phyloP scores from a whole-genome alignment of 2,888 invertebrate genomes.

The Tipula confusa region DNA sequence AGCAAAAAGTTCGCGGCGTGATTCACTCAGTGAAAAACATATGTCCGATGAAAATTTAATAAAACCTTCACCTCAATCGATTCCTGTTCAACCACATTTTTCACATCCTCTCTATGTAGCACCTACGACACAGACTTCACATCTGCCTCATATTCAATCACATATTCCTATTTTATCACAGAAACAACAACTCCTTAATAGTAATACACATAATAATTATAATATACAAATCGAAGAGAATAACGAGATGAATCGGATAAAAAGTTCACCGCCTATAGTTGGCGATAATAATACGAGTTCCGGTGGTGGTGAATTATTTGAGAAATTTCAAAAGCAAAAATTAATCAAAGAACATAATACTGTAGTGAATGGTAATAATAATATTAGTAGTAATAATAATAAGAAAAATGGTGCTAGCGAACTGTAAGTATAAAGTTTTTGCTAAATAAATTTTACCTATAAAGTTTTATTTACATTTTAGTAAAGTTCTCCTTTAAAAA shows the following conservation, averaged over 20 bases:
- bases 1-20: slow-evolving; percentile 63
- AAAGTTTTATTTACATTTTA: no score
- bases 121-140: neutral
- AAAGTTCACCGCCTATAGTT: neutral
- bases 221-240: slow-evolving; percentile 27
- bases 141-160: neutral
- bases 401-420: neutral
- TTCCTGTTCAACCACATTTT: slow-evolving; percentile 21
- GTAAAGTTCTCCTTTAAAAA: no score
- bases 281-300: neutral
- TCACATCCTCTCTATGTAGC: neutral
- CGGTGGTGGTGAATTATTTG: slow-evolving; percentile 39
- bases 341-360: slow-evolving; percentile 37
- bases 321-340: slow-evolving; percentile 41
- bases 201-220: slow-evolving; percentile 25
- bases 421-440: neutral
- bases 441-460: no score
- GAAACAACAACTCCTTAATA: neutral
- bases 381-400: neutral
- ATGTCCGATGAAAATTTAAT: slow-evolving; percentile 31
- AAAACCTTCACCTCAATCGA: slow-evolving; percentile 32
- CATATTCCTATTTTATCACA: slow-evolving; percentile 13
- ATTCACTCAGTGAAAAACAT: slow-evolving; percentile 56
- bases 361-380: slow-evolving; percentile 6
- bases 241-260: neutral